Evolutionary conservation across 2,797 vertebrate species (phyloP).

Genomic region (Vultur gryphus): DNA sequence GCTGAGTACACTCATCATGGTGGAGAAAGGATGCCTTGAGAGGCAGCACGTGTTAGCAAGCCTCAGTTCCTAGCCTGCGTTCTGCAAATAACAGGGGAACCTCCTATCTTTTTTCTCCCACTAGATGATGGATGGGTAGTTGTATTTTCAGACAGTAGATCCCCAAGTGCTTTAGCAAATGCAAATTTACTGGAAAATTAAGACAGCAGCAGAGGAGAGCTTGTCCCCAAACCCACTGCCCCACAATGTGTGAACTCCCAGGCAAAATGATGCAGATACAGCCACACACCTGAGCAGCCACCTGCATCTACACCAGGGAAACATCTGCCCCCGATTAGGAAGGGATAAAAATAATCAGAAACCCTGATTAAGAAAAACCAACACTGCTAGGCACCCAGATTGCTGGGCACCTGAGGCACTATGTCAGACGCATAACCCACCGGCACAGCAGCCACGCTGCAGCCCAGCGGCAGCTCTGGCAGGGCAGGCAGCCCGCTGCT

Average conservation of each 20-base stretch:
- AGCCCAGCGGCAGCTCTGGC: neutral
- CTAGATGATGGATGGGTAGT: neutral
- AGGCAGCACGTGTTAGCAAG: neutral
- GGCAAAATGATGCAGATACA: accelerated
- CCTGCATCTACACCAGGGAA: neutral
- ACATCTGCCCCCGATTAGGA: neutral
- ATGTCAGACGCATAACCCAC: neutral
- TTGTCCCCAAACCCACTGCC: neutral
- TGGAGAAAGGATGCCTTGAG: neutral
- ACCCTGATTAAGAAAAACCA: accelerated
- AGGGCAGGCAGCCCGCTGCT: neutral
- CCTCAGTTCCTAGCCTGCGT: neutral
- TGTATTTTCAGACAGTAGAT: neutral
- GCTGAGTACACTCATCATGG: neutral
- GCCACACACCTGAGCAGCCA: neutral
- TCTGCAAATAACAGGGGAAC: neutral
- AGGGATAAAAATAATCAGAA: neutral
- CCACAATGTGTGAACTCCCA: neutral
- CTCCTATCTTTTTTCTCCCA: neutral
- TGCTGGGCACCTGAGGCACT: neutral
- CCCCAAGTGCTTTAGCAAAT: neutral
- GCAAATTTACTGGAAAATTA: neutral
- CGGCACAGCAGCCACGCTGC: neutral
- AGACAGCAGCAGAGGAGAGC: neutral
- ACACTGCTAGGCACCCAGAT: accelerated